Evolutionary conservation across 2,113 vertebrate species (phyloP), one percentile per base, ranked within the genome.

Genomic region (Monopterus albus): DNA sequence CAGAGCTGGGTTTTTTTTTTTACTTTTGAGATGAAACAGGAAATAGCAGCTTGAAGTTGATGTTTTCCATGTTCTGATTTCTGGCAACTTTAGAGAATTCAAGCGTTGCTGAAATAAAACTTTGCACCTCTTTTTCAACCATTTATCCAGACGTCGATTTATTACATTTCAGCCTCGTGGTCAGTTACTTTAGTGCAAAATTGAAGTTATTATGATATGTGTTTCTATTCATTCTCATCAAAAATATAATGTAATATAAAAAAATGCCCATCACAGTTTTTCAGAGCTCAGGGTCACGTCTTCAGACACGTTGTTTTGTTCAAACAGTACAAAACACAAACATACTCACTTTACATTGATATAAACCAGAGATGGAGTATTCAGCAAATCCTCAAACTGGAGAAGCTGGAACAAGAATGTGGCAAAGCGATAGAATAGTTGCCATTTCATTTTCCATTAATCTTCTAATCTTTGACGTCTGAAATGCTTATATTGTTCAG

Each of bases 21-120:
- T 51, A 45, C 55, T 25, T 56, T 50, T 45, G 55, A 75, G 28
- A 55, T 31, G 40, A 74, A 39, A 21, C 35, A 58, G 51, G 36
- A 73, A 65, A 53, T 42, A 60, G 2, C 52, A 50, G n/a, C 26
- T 31, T 60, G n/a, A 64, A 31, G 59, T 38, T 51, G 40, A 56
- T 25, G 42, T 28, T 65, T 63, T 58, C 43, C 43, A 68, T 59
- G 21, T 43, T 46, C 10, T 25, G 35, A 56, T 62, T 62, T 63
- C 38, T 77, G 65, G 42, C 36, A 62, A 43, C 21, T 52, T 49
- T 50, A 8, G 49, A 59, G 33, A n/a, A 25, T 28, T 51, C 20
- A 23, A 43, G 2, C 23, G 25, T 46, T 56, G 29, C 62, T 49
- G 57, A 62, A 53, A 38, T 42, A 28, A 51, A 62, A 50, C 29